Conservation (phyloP, 1,140 invertebrate species). For the Drosophila micromelanica region DNA sequence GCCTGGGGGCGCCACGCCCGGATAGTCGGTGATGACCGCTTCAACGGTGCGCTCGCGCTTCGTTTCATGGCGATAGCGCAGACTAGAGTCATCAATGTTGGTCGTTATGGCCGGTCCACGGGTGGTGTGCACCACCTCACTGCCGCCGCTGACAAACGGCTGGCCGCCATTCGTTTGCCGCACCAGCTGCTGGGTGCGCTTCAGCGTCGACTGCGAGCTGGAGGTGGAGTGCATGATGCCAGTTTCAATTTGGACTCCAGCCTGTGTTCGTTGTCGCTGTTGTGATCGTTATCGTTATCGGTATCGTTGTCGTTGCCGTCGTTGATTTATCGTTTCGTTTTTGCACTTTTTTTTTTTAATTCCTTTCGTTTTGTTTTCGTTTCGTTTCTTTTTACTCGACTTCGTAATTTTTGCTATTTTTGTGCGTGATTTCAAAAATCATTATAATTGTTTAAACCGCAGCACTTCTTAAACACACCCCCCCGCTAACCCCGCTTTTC, state of each 20-base stretch:
- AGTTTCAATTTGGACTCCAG: constrained; percentile 46
- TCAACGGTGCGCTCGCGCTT: constrained; percentile 81
- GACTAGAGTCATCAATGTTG: constrained; percentile 82
- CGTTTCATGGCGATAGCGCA: constrained; percentile 77
- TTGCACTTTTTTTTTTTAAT: constrained; percentile 27
- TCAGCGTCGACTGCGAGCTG: constrained; percentile 69
- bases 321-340: constrained; percentile 35
- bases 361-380: constrained; percentile 20
- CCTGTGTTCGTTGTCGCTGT: too few species aligned
- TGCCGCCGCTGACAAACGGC: constrained; percentile 59
- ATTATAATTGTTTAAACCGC: constrained; percentile 62
- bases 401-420: constrained; percentile 65
- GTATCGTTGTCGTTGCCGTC: constrained; percentile 23
- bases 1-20: constrained; percentile 56
- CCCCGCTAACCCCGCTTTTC: constrained; percentile 24
- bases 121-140: constrained; percentile 73
- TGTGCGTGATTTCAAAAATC: constrained; percentile 68
- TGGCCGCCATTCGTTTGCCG: constrained; percentile 85
- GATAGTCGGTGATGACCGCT: constrained; percentile 82
- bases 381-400: constrained; percentile 20
- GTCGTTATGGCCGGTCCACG: constrained; percentile 87
- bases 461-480: not conserved
- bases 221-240: constrained; percentile 51
- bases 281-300: constrained; percentile 45
- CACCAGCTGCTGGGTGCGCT: constrained; percentile 69